Evolutionary conservation across 2,888 invertebrate genomes (phyloP), one percentile per base, ranked within the genome.

Genomic region (Hipparchia sbordonii): DNA sequence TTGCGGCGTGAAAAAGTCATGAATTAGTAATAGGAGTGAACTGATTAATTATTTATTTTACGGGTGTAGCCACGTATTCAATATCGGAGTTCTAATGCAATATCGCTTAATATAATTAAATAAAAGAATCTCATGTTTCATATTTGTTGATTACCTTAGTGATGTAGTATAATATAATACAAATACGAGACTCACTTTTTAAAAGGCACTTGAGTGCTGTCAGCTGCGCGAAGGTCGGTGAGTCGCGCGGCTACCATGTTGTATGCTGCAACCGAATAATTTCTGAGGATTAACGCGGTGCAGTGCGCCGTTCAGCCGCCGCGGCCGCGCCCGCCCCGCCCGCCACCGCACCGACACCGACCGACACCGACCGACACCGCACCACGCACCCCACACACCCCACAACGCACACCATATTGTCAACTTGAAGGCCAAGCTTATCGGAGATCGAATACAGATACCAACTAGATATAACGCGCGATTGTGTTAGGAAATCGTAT

Each of bases 171-270:
- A 6, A 0, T 57, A 3, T 23, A 23, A 57, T 3, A 73, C 70
- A 74, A 5, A 9, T 7, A 33, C 13, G 48, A 65, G 33, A 96
- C 98, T 98, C 95, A 98, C 98, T 98, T 98, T 96, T 98, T 98
- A 96, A 98, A 97, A 97, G 98, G 98, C 97, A 98, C 97, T 96
- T 97, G 97, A 96, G 98, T 98, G 96, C 97, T 97, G 95, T 96
- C 95, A 92, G 98, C 98, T 93, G 98, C 98, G 94, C 98, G 96
- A 86, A 97, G 96, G 94, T 98, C 98, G 84, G 98, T 98, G 91
- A 98, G 97, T 91, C 98, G 96, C 96, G 98, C 98, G 94, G 98
- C 97, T 95, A 98, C 98, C 98, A 98, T 98, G 95, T 98, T 98
- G 96, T 98, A 98, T 95, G 98, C 98, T 98, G 97, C 94, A 97